Evolutionary conservation across 2,113 vertebrate genomes (phyloP).

Genomic region (Cinclus mexicanus): DNA sequence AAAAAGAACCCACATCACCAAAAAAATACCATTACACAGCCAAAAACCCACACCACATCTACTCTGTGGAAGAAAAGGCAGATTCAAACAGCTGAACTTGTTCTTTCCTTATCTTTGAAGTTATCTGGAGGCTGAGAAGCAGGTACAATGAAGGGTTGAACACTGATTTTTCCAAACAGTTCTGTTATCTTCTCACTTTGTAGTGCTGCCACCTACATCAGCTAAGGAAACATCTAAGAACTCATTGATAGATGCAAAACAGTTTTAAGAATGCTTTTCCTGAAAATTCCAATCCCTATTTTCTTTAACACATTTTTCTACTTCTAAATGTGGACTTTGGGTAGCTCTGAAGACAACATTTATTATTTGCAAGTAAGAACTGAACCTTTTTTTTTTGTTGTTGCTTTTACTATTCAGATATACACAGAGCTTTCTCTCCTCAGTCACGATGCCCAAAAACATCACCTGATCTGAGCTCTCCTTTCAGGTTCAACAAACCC

Average conservation of each 20-base stretch:
- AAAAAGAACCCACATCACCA: not conserved
- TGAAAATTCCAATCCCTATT: not conserved
- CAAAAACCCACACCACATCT: not conserved
- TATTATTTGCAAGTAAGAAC: not conserved
- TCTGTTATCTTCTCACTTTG: not conserved
- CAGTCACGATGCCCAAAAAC: not conserved
- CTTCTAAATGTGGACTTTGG: not conserved
- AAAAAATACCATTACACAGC: not conserved
- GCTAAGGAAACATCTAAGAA: not conserved
- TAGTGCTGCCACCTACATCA: not conserved
- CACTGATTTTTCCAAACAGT: not conserved
- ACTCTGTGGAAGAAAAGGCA: not conserved
- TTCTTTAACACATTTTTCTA: not conserved
- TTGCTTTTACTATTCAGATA: not conserved
- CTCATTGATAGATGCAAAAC: not conserved
- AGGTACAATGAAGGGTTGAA: not conserved
- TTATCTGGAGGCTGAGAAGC: not conserved
- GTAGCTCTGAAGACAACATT: not conserved
- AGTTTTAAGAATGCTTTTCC: not conserved
- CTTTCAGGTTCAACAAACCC: not conserved
- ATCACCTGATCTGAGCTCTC: not conserved
- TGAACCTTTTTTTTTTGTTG: not conserved
- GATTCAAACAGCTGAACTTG: not conserved
- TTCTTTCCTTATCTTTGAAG: not conserved
- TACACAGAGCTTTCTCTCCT: not conserved